These are phyloP conservation scores for Crossocerus cetratus DNA, from an alignment of 2,888 invertebrate genomes.

Conservation along the genomic window DNA sequence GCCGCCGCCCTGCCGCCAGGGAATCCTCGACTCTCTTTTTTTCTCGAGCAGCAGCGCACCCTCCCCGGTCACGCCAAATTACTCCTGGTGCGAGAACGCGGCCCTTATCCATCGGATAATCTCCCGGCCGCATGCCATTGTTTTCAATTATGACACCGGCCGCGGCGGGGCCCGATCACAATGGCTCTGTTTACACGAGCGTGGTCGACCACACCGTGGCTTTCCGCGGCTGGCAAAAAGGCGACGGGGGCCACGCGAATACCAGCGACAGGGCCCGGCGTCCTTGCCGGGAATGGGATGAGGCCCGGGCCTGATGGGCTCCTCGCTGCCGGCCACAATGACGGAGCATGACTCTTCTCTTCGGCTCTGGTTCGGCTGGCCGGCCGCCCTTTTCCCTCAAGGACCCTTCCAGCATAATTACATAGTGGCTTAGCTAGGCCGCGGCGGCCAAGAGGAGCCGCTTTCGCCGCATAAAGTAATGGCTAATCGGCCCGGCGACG, in stretches of 20 bases:
- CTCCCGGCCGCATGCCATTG: too few relatives aligned
- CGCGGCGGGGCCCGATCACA: too few relatives aligned
- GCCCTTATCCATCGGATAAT: too few relatives aligned
- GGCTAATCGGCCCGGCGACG: slow-evolving; percentile 64
- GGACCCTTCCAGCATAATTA: slow-evolving; percentile 72
- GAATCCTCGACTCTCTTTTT: not conserved
- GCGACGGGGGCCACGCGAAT: too few relatives aligned
- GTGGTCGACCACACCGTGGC: too few relatives aligned
- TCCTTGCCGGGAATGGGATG: slow-evolving; percentile 39
- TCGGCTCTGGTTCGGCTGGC: not conserved
- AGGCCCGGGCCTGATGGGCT: slow-evolving; percentile 24
- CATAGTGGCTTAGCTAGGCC: slow-evolving; percentile 65
- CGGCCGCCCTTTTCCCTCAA: slow-evolving; percentile 53
- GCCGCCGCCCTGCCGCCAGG: not conserved
- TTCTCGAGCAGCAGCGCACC: too few relatives aligned
- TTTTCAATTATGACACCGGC: too few relatives aligned
- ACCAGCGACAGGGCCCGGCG: slow-evolving; percentile 14
- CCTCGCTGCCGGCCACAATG: slow-evolving; percentile 53
- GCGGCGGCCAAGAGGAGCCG: slow-evolving; percentile 61
- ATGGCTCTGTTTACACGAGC: too few relatives aligned
- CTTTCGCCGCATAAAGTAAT: slow-evolving; percentile 66
- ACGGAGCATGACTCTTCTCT: slow-evolving; percentile 61
- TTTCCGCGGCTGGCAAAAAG: too few relatives aligned
- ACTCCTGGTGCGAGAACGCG: too few relatives aligned
- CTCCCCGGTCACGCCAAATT: too few relatives aligned